Conservation (phyloP, 1,140 invertebrate species). For the Pogonomyrmex barbatus region DNA sequence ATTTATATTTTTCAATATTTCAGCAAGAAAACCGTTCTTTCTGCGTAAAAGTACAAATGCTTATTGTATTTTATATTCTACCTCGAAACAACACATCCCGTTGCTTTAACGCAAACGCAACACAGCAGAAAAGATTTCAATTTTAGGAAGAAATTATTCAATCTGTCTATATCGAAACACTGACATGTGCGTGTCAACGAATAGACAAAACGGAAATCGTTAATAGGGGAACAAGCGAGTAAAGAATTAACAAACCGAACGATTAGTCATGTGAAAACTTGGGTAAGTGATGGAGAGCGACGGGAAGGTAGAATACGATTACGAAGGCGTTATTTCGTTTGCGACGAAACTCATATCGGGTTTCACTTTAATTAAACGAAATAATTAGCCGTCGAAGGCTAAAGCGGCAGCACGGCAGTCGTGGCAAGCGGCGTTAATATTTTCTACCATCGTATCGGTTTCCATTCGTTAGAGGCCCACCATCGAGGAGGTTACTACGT, state of each 20-base stretch:
- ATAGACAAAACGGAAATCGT: neutral
- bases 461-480: neutral
- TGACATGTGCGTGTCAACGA: neutral
- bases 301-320: constrained; percentile 55
- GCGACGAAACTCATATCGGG: constrained; percentile 65
- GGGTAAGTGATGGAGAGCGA: constrained; percentile 42
- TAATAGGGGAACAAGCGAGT: neutral
- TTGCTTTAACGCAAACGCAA: constrained; percentile 3
- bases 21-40: no score
- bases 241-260: constrained; percentile 58
- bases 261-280: constrained; percentile 70
- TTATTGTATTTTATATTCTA: constrained; percentile 1
- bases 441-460: constrained; percentile 60
- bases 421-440: constrained; percentile 66
- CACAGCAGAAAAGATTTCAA: neutral
- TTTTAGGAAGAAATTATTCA: constrained; percentile 36
- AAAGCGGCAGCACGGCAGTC: constrained; percentile 17
- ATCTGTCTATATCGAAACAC: constrained; percentile 12
- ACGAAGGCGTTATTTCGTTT: constrained; percentile 73
- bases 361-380: constrained; percentile 76
- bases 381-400: constrained; percentile 74
- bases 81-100: neutral
- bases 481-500: neutral
- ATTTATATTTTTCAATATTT: no score
- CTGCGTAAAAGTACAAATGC: neutral